Evolutionary conservation across 2,888 invertebrate genomes (phyloP), one percentile per base, ranked within the genome.

Genomic region (Drosophila tanythrix): DNA sequence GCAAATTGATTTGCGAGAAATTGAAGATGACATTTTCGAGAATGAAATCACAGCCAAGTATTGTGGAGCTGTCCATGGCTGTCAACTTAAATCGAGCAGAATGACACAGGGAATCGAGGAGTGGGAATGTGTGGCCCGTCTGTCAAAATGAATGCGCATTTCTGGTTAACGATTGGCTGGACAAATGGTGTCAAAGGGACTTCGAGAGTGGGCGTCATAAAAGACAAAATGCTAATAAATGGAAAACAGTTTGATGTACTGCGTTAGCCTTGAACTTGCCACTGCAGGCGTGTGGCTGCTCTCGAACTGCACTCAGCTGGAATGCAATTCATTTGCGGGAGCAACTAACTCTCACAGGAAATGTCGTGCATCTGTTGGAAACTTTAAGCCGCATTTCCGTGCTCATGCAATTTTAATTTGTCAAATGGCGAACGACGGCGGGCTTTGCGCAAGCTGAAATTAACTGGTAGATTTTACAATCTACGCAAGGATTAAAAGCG

Each of bases 381-480:
- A 90, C 74, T 90, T 82, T 78, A 87, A 87, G 89, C 90, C 90
- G 84, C 84, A 82, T 78, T 90, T 90, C 84, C 84, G 81, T 25
- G 46, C 70, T 86, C 90, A 90, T 89, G 83, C 88, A 90, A 90
- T 90, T 84, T 88, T 90, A 81, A 88, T 88, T 90, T 88, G 88
- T 90, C 90, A 90, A 88, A 80, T 83, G 87, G 38, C 56, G 18
- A 18, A 8, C 36, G 36, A 13, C 36, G 13, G 55, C 55, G 13
- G 55, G 58, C 73, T 74, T 67, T 71, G 78, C 38, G 56, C 40
- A 29, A 38, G 27, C 79, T 80, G 70, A 90, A 89, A 89, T 89
- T 89, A 90, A 89, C 89, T 88, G 74, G 83, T 80, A 77, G 83
- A 90, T 87, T 89, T 89, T 83, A 90, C 91, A 87, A 88, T 85